These are phyloP conservation scores for Notolabrus celidotus DNA, from an alignment of 2,797 vertebrate species.

Conservation along the genomic window DNA sequence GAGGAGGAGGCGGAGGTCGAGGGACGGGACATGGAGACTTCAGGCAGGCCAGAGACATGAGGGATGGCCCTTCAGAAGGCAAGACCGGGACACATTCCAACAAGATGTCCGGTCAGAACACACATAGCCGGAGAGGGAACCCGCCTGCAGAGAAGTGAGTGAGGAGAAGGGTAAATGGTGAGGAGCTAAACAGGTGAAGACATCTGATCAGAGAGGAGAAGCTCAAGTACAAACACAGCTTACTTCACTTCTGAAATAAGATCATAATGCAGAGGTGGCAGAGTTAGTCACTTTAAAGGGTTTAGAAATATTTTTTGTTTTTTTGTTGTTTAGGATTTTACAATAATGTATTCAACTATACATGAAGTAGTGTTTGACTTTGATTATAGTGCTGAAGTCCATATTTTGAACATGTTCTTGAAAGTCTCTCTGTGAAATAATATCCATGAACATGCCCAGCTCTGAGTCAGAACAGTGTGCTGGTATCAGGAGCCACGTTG, in stretches of 20 bases:
- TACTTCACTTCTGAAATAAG: neutral
- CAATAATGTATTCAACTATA: too few species aligned
- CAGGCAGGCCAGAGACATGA: slow-evolving; percentile 73
- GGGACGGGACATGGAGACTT: slow-evolving; percentile 74
- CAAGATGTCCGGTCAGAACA: slow-evolving; percentile 69
- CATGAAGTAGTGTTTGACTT: too few species aligned
- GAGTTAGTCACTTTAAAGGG: too few species aligned
- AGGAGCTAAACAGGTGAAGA: neutral
- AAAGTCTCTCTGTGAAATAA: too few species aligned
- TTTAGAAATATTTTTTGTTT: too few species aligned
- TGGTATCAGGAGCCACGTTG: too few species aligned
- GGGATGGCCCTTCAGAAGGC: slow-evolving; percentile 73
- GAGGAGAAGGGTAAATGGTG: neutral
- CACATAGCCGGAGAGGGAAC: slow-evolving; percentile 65
- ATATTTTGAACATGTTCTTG: too few species aligned
- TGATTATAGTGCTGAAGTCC: too few species aligned
- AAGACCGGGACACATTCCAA: slow-evolving; percentile 62
- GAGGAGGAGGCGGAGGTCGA: slow-evolving; percentile 65
- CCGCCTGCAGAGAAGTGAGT: slow-evolving; percentile 75
- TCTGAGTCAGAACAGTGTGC: too few species aligned
- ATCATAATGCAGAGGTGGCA: too few species aligned
- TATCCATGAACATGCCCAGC: too few species aligned
- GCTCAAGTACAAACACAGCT: neutral
- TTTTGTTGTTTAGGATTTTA: neutral
- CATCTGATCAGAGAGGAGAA: neutral